phyloP scores from a whole-genome alignment of 2,888 invertebrate species.

The Erynnis tages region DNA sequence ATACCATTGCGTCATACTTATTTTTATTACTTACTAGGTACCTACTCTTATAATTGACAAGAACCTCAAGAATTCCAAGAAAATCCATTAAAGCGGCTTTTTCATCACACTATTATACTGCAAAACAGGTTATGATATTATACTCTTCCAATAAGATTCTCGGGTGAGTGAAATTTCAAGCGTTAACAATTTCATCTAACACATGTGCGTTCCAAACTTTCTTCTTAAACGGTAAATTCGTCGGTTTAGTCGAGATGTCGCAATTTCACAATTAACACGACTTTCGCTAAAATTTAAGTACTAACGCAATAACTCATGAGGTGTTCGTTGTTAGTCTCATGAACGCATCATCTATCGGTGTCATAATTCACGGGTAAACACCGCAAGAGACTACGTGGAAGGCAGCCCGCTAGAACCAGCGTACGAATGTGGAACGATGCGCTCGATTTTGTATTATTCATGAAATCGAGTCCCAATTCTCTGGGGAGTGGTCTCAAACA shows the following conservation, averaged over 20 bases:
- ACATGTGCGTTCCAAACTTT: slow-evolving; percentile 59
- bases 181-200: slow-evolving; percentile 47
- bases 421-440: slow-evolving; percentile 31
- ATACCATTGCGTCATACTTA: neutral
- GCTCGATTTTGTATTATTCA: neutral
- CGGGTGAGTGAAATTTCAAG: slow-evolving; percentile 49
- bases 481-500: slow-evolving; percentile 48
- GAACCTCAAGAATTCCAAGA: slow-evolving; percentile 11
- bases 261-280: slow-evolving; percentile 43
- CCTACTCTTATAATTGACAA: neutral
- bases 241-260: slow-evolving; percentile 43
- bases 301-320: slow-evolving; percentile 37
- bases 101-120: slow-evolving; percentile 18
- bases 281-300: slow-evolving; percentile 47
- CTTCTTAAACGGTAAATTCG: slow-evolving; percentile 66
- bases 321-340: slow-evolving; percentile 10
- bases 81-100: slow-evolving; percentile 14
- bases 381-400: slow-evolving; percentile 54
- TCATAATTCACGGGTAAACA: slow-evolving; percentile 76
- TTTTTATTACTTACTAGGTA: neutral
- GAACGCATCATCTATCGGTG: slow-evolving; percentile 49
- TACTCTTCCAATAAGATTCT: slow-evolving; percentile 58
- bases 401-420: slow-evolving; percentile 44
- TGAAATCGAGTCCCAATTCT: slow-evolving; percentile 33
- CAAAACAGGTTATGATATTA: slow-evolving; percentile 24